Evolutionary conservation across 2,113 vertebrate genomes (phyloP).

Genomic region (Arenaria interpres): DNA sequence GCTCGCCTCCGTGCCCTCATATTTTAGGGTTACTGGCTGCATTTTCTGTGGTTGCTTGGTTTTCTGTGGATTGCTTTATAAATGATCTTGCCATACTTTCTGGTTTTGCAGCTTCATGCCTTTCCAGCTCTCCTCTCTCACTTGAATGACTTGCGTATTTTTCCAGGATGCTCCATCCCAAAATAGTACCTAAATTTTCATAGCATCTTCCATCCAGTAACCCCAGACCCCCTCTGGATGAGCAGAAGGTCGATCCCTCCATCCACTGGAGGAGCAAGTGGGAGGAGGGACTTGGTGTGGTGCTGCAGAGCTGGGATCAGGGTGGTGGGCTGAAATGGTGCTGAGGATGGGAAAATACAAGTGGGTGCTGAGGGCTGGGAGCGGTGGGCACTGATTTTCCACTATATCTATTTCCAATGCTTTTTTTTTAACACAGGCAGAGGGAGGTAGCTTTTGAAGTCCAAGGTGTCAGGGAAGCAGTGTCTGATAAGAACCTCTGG

Average conservation of each 20-base stretch:
- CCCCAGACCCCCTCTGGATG: background rate
- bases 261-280: accelerated
- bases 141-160: background rate
- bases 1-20: background rate
- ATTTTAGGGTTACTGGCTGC: background rate
- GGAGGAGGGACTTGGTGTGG: background rate
- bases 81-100: background rate
- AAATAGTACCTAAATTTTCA: background rate
- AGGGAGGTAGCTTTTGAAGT: background rate
- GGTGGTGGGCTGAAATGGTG: background rate
- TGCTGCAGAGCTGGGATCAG: background rate
- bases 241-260: background rate
- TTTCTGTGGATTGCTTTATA: background rate
- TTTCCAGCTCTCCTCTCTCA: background rate
- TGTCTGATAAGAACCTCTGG: no score
- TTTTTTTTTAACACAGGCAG: background rate
- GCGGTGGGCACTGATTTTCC: background rate
- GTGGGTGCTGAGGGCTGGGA: background rate
- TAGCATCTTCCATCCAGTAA: background rate
- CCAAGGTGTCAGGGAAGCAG: background rate
- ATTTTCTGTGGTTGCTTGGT: background rate
- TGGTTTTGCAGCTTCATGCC: background rate
- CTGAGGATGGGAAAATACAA: background rate
- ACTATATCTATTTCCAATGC: accelerated
- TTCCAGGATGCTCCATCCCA: background rate